Conservation (phyloP, 2,113 vertebrate genomes). For the Petroica traversi region DNA sequence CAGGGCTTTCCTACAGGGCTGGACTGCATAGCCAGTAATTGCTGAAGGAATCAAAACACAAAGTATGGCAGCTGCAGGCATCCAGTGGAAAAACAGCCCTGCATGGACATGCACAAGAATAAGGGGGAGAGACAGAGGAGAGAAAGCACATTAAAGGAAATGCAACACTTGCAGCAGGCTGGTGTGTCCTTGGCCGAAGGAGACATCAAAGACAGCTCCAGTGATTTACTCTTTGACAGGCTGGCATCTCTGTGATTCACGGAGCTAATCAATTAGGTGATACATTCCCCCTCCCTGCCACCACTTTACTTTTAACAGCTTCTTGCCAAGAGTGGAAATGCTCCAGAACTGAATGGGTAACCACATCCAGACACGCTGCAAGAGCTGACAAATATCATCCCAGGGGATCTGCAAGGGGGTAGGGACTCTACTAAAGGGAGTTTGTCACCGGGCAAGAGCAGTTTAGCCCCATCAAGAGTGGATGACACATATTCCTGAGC, state of each 20-base stretch:
- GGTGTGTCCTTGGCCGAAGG: constrained; percentile 33
- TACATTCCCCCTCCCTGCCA: neutral
- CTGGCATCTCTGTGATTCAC: constrained; percentile 56
- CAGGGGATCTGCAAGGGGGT: neutral
- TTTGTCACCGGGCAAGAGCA: neutral
- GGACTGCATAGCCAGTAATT: neutral
- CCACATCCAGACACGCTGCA: fast-evolving
- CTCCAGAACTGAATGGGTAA: neutral
- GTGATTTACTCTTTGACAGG: constrained; percentile 64
- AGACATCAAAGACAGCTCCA: constrained; percentile 49
- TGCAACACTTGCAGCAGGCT: neutral
- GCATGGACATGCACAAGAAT: neutral
- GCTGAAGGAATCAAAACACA: neutral
- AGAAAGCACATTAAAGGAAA: constrained; percentile 34
- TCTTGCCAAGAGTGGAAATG: constrained; percentile 13
- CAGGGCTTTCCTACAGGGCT: neutral
- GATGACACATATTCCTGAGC: neutral
- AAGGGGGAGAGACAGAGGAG: neutral
- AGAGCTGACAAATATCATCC: neutral
- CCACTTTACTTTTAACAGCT: constrained; percentile 36
- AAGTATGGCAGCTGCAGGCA: neutral
- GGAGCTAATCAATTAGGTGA: constrained; percentile 58
- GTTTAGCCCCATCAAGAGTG: neutral
- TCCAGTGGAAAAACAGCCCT: neutral
- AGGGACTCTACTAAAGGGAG: neutral